Evolutionary conservation across 2,797 vertebrate genomes (phyloP), one percentile per base, ranked within the genome.

Genomic region (Sebastes variabilis): DNA sequence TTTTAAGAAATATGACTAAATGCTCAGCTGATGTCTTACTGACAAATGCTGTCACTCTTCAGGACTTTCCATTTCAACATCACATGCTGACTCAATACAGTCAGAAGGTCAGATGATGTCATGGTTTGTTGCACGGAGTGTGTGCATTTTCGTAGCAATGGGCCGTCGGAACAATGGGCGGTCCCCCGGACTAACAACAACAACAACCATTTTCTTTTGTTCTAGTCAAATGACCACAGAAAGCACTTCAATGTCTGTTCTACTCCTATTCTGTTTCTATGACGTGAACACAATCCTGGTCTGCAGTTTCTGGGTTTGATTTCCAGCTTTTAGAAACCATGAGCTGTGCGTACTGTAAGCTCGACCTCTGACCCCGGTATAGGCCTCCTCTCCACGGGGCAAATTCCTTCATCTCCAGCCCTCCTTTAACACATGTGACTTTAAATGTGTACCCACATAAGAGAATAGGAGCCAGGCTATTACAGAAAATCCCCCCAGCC

Each of bases 401-500:
- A 82, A 88, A 90, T 89, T 90, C 87, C 82, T 91, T 82, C 66
- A 78, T 70, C 79, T 69, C 30, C 65, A 62, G 34, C 20, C 80
- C 30, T 66, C 10, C 74, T 42, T 64, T 72, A 75, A 75, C 68
- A 86, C 62, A 84, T 62, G 76, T 32, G 58, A 80, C 60, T 55
- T 81, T 61, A 66, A 76, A 84, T 32, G 29, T 82, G 85, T 62
- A 54, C 62, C 72, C 79, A 66, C 71, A 83, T 32, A 72, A 77
- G 32, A 84, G 80, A 78, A 77, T 10, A 77, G 20, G 16, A 29
- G 25, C 1, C 66, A 54, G 49, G 7, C 11, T 68, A 54, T 8
- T 11, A 72, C 29, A 77, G 59, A 77, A 69, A 60, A 60, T 11
- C 73, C 22, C 52, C 52, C 38, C 38, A 58, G 18, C 69, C 70